These are phyloP conservation scores for Babyrousa celebensis DNA, from an alignment of 2,797 vertebrate species.

Conservation along the genomic window DNA sequence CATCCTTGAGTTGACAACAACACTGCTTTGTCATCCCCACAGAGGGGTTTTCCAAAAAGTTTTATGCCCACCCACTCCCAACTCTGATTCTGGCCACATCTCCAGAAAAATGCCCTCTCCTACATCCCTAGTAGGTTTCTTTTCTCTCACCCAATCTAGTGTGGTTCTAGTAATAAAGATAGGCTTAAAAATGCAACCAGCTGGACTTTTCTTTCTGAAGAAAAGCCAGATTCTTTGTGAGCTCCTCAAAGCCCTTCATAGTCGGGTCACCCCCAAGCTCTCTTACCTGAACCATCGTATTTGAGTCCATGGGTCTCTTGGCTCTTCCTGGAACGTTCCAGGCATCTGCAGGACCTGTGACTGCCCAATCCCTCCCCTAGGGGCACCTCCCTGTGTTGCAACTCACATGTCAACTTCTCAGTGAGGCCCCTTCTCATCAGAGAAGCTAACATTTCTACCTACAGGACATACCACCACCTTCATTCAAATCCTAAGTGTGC, in stretches of 20 bases:
- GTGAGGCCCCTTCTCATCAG: not conserved
- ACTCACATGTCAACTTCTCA: not conserved
- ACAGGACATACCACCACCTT: not conserved
- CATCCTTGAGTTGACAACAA: not conserved
- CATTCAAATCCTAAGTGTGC: not conserved
- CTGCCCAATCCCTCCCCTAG: not conserved
- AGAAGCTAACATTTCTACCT: not conserved
- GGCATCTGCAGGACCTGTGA: not conserved
- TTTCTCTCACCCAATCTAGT: not conserved
- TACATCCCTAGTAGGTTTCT: not conserved
- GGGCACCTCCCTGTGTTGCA: not conserved
- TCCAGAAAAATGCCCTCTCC: not conserved
- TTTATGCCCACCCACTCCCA: not conserved
- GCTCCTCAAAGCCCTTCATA: not conserved
- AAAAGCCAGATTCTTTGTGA: not conserved
- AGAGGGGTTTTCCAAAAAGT: not conserved
- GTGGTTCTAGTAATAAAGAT: not conserved
- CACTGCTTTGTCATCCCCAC: not conserved
- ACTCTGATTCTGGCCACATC: not conserved
- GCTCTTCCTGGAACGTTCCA: not conserved
- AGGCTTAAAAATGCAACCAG: not conserved
- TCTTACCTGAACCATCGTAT: not conserved
- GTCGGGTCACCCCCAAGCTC: not conserved
- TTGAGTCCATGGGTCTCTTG: not conserved
- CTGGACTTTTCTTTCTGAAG: slow-evolving; percentile 33